These are phyloP conservation scores for Latrodectus geometricus DNA, from an alignment of 1,140 invertebrate genomes.

Conservation along the genomic window DNA sequence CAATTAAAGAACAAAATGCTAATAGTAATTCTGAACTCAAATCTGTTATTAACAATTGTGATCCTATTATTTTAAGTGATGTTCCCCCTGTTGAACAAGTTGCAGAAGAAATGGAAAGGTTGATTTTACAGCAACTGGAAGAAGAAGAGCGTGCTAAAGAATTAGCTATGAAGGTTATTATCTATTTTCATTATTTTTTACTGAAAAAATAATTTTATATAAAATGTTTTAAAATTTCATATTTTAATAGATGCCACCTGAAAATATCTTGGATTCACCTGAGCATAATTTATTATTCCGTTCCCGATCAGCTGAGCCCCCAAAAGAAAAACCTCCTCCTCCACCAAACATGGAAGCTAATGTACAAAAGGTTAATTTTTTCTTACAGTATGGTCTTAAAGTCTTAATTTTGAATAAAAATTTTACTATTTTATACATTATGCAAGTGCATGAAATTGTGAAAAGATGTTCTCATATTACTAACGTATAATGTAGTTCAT, in stretches of 20 bases:
- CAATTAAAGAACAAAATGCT: background rate
- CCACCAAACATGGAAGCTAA: slow-evolving; percentile 40
- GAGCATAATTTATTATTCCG: slow-evolving; percentile 35
- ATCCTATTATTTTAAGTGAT: slow-evolving; percentile 21
- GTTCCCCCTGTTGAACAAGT: slow-evolving; percentile 52
- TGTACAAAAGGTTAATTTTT: slow-evolving; percentile 17
- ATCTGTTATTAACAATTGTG: background rate
- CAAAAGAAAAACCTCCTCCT: slow-evolving; percentile 65
- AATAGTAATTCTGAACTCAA: background rate
- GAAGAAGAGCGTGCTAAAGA: slow-evolving; percentile 58
- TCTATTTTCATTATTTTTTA: background rate
- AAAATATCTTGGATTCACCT: slow-evolving; percentile 7
- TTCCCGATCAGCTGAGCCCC: slow-evolving; percentile 59
- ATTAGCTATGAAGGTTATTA: slow-evolving; percentile 26
- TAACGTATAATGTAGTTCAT: too few species aligned
- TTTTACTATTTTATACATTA: too few species aligned
- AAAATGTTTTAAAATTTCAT: background rate
- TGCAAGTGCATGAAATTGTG: too few species aligned
- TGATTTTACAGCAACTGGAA: slow-evolving; percentile 58
- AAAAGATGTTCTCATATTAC: too few species aligned
- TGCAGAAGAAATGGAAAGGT: slow-evolving; percentile 58
- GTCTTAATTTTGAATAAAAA: too few species aligned
- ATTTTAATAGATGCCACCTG: background rate
- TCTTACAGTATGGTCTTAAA: background rate
- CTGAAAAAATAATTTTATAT: background rate